phyloP scores from a whole-genome alignment of 2,113 vertebrate genomes.

The Arizona elegans region DNA sequence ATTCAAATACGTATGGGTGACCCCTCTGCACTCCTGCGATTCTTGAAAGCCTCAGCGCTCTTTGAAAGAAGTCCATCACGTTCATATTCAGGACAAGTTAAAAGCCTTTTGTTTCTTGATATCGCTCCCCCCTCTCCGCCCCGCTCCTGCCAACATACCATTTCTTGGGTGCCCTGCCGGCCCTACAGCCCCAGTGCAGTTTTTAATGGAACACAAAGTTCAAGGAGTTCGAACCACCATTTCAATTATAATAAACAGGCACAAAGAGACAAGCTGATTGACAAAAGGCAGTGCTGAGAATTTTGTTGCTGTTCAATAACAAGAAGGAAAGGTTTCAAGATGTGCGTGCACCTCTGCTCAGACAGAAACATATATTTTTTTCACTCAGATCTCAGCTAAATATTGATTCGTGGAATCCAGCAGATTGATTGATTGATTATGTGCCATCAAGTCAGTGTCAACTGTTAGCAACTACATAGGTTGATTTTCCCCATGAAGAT shows the following conservation, averaged over 20 bases:
- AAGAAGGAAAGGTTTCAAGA: not conserved
- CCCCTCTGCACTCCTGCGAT: conserved; percentile 71
- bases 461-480: not conserved
- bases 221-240: conserved; percentile 56
- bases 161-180: conserved; percentile 34
- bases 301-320: conserved; percentile 14
- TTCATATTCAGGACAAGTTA: conserved; percentile 53
- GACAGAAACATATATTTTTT: not conserved
- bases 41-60: conserved; percentile 69
- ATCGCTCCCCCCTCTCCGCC: not conserved
- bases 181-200: conserved; percentile 30
- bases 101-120: conserved; percentile 67
- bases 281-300: conserved; percentile 30
- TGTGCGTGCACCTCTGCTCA: not conserved
- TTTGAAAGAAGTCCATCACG: conserved; percentile 66
- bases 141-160: not conserved
- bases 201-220: conserved; percentile 61
- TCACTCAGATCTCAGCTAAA: conserved; percentile 22
- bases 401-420: conserved; percentile 24
- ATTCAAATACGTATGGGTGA: conserved; percentile 85
- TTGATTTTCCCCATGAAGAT: not conserved
- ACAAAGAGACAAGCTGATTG: not conserved
- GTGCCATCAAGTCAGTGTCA: not conserved
- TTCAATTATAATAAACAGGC: conserved; percentile 53
- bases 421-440: not conserved